Conservation (phyloP, 2,113 vertebrate species). For the Centropus unirufus region DNA sequence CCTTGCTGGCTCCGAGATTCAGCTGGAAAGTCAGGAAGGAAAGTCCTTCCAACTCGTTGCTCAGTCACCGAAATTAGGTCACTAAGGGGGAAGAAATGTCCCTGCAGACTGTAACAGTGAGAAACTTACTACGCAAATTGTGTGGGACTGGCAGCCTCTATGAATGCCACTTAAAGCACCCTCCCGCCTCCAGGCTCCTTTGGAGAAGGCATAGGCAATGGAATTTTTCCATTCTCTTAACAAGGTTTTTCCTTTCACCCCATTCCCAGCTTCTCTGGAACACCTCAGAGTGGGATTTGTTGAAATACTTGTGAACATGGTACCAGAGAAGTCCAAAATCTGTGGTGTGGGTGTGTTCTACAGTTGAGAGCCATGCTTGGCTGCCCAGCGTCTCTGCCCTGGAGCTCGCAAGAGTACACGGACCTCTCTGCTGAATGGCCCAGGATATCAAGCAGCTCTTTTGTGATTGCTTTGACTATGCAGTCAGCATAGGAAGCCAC, state of each 20-base stretch:
- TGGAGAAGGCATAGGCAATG: background rate
- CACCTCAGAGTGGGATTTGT: background rate
- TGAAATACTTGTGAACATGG: background rate
- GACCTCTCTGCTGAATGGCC: background rate
- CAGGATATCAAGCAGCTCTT: background rate
- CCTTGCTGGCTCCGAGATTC: background rate
- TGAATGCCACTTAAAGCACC: background rate
- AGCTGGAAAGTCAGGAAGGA: background rate
- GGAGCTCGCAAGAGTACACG: background rate
- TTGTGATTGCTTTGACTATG: background rate
- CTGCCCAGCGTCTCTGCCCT: background rate
- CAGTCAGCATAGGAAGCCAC: background rate
- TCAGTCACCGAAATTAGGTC: slow-evolving; percentile 45
- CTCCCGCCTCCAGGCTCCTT: background rate
- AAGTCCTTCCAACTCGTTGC: slow-evolving; percentile 12
- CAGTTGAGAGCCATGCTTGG: background rate
- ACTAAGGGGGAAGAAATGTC: slow-evolving; percentile 39
- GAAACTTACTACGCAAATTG: slow-evolving; percentile 42
- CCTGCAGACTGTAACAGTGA: slow-evolving; percentile 19
- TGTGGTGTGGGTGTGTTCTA: background rate
- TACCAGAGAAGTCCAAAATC: background rate
- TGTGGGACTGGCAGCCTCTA: slow-evolving; percentile 20
- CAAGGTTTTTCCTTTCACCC: background rate
- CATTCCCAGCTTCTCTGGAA: background rate
- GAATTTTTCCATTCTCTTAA: slow-evolving; percentile 35